Evolutionary conservation across 2,113 vertebrate species (phyloP).

Genomic region (Turnix velox): DNA sequence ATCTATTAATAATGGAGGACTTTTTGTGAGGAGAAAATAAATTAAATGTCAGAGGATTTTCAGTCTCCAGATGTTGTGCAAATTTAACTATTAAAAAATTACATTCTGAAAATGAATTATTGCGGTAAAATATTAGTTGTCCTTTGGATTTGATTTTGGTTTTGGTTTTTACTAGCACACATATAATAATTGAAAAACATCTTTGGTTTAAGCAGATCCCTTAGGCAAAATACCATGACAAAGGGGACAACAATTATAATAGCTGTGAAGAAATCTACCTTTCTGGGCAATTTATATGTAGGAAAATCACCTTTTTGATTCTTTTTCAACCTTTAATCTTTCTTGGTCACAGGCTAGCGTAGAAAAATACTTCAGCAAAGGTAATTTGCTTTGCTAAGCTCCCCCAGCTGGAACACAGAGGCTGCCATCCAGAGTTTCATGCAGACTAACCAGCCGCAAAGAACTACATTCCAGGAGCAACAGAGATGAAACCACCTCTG

Average conservation of each 20-base stretch:
- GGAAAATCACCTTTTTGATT: neutral
- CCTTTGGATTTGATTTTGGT: neutral
- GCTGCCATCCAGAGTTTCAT: neutral
- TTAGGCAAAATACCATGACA: neutral
- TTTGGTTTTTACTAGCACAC: neutral
- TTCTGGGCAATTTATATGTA: neutral
- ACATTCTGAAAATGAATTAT: neutral
- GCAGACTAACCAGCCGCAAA: accelerated
- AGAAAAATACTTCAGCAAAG: neutral
- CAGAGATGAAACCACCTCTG: neutral
- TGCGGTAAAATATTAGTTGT: neutral
- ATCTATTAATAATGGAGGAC: slow-evolving; percentile 16
- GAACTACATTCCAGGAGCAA: neutral
- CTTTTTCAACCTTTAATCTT: neutral
- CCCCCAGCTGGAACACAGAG: neutral
- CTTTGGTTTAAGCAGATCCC: neutral
- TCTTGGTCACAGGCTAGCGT: neutral
- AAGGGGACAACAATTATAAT: neutral
- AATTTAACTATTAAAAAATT: neutral
- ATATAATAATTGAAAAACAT: neutral
- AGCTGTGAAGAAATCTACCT: neutral
- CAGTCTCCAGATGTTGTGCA: neutral
- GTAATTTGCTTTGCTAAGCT: neutral
- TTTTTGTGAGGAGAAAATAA: neutral
- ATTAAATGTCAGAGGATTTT: slow-evolving; percentile 10